A percentile compares a stretch with the other conserved stretches of the same genome.
Conservation (phyloP, 2,113 vertebrate genomes). For the Pristiophorus japonicus region DNA sequence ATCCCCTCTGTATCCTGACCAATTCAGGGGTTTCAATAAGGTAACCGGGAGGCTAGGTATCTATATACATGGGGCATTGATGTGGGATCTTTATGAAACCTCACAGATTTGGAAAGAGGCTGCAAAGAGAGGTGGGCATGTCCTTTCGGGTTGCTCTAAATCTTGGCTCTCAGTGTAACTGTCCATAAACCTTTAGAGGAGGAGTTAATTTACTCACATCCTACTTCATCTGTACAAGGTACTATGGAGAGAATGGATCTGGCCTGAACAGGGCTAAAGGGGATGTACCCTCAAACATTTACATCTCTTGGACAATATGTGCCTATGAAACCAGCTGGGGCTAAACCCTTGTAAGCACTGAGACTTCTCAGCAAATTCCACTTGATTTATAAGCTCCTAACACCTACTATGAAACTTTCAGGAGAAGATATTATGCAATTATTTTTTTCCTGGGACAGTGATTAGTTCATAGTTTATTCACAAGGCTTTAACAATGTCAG, state of each 20-base stretch:
- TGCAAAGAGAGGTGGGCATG: background rate
- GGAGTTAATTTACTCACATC: background rate
- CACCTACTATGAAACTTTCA: background rate
- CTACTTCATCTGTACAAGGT: background rate
- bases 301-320: background rate
- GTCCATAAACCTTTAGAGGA: background rate
- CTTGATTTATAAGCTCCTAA: background rate
- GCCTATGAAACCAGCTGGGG: background rate
- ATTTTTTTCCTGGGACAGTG: background rate
- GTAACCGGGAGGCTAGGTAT: background rate
- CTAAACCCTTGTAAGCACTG: background rate
- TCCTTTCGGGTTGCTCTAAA: background rate
- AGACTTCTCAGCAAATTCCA: background rate
- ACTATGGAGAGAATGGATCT: background rate
- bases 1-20: background rate
- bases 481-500: background rate
- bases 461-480: background rate
- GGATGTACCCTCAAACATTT: background rate
- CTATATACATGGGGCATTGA: background rate
- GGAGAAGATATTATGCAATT: background rate
- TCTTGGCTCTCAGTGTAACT: background rate
- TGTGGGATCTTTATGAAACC: background rate
- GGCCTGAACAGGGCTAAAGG: background rate
- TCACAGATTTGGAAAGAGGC: no score
- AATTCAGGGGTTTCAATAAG: background rate